Evolutionary conservation across 2,888 invertebrate species (phyloP).

Genomic region (Ochropleura leucogaster): DNA sequence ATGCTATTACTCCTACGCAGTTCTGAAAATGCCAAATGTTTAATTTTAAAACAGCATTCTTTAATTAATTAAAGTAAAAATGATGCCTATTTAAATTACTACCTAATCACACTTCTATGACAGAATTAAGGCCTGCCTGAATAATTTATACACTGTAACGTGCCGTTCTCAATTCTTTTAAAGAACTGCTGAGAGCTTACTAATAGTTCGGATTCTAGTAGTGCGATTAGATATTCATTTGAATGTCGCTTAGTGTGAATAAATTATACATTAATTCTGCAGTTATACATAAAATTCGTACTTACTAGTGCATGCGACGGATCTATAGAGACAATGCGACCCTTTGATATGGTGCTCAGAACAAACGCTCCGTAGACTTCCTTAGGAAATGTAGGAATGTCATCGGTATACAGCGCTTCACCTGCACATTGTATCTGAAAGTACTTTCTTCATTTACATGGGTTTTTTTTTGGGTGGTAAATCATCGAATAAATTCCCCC

Average conservation of each 20-base stretch:
- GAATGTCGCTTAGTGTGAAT: too few species aligned
- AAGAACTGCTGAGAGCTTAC: too few species aligned
- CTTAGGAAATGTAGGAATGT: constrained; percentile 89
- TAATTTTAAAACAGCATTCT: neutral
- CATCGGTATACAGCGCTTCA: constrained; percentile 92
- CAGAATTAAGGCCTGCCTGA: too few species aligned
- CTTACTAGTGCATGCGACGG: constrained; percentile 91
- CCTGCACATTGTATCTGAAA: constrained; percentile 91
- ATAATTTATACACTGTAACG: too few species aligned
- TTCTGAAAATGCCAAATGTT: constrained; percentile 74
- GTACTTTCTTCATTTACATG: too few species aligned
- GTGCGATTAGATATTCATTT: too few species aligned
- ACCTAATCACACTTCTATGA: too few species aligned
- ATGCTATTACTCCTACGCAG: constrained; percentile 92
- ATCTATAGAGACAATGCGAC: constrained; percentile 91
- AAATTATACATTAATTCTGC: neutral
- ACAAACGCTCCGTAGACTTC: constrained; percentile 93
- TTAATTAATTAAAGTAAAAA: too few species aligned
- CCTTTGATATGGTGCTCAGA: constrained; percentile 88
- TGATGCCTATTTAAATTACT: too few species aligned
- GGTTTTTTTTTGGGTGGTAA: neutral
- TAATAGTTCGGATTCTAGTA: too few species aligned
- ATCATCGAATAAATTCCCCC: too few species aligned
- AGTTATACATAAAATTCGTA: constrained; percentile 2
- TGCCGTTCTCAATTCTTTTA: too few species aligned